phyloP scores from a whole-genome alignment of 2,113 vertebrate species.

The Gobiocypris rarus region DNA sequence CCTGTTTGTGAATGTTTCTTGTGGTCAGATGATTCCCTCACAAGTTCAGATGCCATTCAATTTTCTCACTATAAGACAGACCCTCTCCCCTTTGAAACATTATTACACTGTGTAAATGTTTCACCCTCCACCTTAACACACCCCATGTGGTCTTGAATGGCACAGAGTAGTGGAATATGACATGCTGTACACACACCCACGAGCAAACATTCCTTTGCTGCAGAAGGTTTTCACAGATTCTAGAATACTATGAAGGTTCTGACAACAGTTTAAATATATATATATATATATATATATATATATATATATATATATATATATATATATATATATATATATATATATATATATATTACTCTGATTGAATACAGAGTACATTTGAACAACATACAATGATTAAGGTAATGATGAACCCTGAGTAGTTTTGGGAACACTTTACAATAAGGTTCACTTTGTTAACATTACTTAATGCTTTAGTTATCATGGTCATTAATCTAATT shows the following conservation, averaged over 20 bases:
- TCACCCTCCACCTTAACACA: conserved; percentile 63
- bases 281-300: neutral
- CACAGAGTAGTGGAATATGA: conserved; percentile 68
- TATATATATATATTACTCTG: neutral
- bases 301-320: neutral
- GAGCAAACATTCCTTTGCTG: conserved; percentile 73
- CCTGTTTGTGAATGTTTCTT: conserved; percentile 78
- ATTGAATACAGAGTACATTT: neutral
- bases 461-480: neutral
- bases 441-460: neutral
- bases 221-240: conserved; percentile 65
- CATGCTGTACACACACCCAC: conserved; percentile 42
- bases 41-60: conserved; percentile 79
- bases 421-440: conserved; percentile 10
- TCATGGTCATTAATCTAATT: neutral
- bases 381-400: neutral
- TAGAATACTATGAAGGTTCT: conserved; percentile 69
- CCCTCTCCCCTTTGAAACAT: conserved; percentile 74
- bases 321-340: neutral
- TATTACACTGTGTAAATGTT: conserved; percentile 77
- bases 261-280: neutral
- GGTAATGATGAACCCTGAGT: neutral
- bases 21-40: conserved; percentile 77
- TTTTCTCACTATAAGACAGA: conserved; percentile 70
- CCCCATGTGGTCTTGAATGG: conserved; percentile 77